Conservation (phyloP, 2,113 vertebrate species). For the Xenopus tropicalis region UCB_Xtro_10.0 CM004444.2:21075501-21076000, state of each 20-base stretch:
- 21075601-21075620: too few species aligned
- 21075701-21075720: background rate
- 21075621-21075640: too few species aligned
- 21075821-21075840: background rate
- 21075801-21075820: background rate
- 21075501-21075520: too few species aligned
- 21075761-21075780: background rate
- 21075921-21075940: background rate
- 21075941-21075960: background rate
- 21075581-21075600: too few species aligned
- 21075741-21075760: conserved; percentile 3
- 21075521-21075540: too few species aligned
- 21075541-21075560: too few species aligned
- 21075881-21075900: background rate
- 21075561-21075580: too few species aligned
- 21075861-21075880: background rate
- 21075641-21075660: too few species aligned
- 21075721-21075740: too few species aligned
- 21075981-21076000: background rate
- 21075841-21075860: background rate
- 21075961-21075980: background rate
- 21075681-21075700: background rate
- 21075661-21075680: background rate
- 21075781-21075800: background rate
- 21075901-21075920: background rate